Conservation (phyloP, 2,888 invertebrate species). For the Trachelus iudaicus region DNA sequence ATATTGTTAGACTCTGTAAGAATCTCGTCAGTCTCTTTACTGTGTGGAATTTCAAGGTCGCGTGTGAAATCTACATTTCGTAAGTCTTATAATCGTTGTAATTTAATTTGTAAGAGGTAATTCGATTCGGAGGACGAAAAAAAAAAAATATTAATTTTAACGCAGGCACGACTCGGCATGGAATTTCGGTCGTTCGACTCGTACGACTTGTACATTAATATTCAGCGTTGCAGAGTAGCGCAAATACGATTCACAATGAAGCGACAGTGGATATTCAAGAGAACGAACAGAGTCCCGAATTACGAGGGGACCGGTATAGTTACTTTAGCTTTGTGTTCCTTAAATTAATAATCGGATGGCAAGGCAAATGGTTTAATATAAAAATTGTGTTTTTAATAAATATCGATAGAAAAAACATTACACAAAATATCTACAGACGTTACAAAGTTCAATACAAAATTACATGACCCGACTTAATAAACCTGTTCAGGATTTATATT, state of each 20-base stretch:
- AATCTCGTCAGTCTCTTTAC: background rate
- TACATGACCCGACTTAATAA: constrained; percentile 49
- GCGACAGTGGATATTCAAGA: background rate
- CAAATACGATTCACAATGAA: background rate
- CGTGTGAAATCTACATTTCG: background rate
- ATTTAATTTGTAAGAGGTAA: background rate
- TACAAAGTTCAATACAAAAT: constrained; percentile 60
- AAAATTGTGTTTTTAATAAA: constrained; percentile 62
- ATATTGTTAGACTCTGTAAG: background rate
- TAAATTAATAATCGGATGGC: background rate
- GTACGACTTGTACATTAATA: background rate
- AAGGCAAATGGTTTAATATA: background rate
- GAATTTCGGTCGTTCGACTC: background rate
- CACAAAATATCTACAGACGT: constrained; percentile 60
- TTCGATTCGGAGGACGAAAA: background rate
- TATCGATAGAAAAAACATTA: constrained; percentile 60
- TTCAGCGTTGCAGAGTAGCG: background rate
- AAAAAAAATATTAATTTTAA: background rate
- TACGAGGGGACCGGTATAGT: background rate
- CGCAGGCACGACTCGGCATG: background rate
- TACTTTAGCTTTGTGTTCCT: background rate
- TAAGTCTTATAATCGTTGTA: background rate
- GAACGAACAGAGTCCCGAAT: background rate
- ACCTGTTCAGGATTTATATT: constrained; percentile 44
- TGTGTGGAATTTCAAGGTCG: background rate